phyloP scores from a whole-genome alignment of 1,140 invertebrate species.

The Macrobrachium nipponense region DNA sequence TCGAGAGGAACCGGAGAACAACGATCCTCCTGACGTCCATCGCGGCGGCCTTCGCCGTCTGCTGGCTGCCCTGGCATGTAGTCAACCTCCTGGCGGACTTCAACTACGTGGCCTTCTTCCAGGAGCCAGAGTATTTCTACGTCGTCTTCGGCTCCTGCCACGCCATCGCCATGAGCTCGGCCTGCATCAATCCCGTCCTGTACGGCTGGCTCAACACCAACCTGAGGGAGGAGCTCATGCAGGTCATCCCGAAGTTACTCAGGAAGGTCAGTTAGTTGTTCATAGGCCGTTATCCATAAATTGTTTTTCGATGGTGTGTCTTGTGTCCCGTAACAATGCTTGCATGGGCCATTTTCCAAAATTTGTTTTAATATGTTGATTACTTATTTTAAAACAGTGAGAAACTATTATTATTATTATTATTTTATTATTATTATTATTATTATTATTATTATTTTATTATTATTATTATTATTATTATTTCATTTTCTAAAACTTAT shows the following conservation, averaged over 20 bases:
- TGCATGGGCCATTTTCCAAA: neutral
- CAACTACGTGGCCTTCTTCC: constrained; percentile 46
- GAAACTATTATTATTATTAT: too few relatives aligned
- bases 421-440: too few relatives aligned
- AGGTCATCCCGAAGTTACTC: constrained; percentile 24
- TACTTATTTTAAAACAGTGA: neutral
- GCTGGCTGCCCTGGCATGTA: constrained; percentile 73
- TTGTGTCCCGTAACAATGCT: neutral
- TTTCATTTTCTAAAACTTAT: too few relatives aligned
- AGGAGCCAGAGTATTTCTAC: constrained; percentile 58
- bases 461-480: too few relatives aligned
- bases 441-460: too few relatives aligned
- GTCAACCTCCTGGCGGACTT: constrained; percentile 71
- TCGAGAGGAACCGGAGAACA: constrained; percentile 72
- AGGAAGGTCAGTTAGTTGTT: constrained; percentile 39
- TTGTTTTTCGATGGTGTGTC: neutral
- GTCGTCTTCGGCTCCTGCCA: constrained; percentile 72
- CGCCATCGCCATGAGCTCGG: constrained; percentile 73
- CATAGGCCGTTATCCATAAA: too few relatives aligned
- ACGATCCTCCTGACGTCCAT: constrained; percentile 71
- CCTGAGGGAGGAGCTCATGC: constrained; percentile 67
- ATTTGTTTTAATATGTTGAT: neutral
- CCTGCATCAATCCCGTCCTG: constrained; percentile 72
- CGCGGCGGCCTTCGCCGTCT: constrained; percentile 70
- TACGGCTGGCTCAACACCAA: constrained; percentile 74